These are phyloP conservation scores for Zaprionus inermis DNA, from an alignment of 1,140 invertebrate genomes.

Conservation along the genomic window DNA sequence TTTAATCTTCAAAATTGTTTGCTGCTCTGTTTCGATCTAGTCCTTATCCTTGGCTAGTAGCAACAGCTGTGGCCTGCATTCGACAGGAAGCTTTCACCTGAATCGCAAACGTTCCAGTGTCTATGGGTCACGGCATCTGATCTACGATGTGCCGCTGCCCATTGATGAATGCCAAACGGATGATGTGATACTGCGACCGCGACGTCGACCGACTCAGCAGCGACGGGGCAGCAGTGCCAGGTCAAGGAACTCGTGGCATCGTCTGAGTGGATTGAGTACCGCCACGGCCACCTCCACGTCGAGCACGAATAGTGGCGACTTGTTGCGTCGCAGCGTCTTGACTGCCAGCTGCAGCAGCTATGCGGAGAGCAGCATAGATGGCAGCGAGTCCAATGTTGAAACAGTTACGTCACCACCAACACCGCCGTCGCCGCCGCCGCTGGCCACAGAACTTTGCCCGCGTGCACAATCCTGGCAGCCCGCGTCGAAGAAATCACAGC, in stretches of 20 bases:
- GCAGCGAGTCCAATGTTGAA: conserved; percentile 32
- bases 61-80: conserved; percentile 40
- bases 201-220: conserved; percentile 48
- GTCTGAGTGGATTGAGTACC: conserved; percentile 65
- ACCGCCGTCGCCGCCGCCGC: conserved; percentile 11
- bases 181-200: conserved; percentile 75
- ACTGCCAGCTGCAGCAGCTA: conserved; percentile 71
- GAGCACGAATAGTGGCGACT: conserved; percentile 64
- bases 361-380: conserved; percentile 58
- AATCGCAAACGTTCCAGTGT: conserved; percentile 83
- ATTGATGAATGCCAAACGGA: conserved; percentile 86
- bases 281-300: conserved; percentile 67
- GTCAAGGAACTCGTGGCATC: conserved; percentile 62
- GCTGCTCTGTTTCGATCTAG: conserved; percentile 26
- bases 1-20: neutral
- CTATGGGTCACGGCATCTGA: conserved; percentile 86
- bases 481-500: conserved; percentile 34
- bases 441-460: neutral
- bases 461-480: conserved; percentile 49
- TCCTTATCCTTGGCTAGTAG: conserved; percentile 39
- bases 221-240: conserved; percentile 50
- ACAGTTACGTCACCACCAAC: conserved; percentile 20
- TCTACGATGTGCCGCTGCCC: conserved; percentile 87
- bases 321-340: conserved; percentile 59
- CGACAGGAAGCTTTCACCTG: conserved; percentile 44